Evolutionary conservation across 2,113 vertebrate genomes (phyloP), one percentile per base, ranked within the genome.

Genomic region (Salminus brasiliensis): DNA sequence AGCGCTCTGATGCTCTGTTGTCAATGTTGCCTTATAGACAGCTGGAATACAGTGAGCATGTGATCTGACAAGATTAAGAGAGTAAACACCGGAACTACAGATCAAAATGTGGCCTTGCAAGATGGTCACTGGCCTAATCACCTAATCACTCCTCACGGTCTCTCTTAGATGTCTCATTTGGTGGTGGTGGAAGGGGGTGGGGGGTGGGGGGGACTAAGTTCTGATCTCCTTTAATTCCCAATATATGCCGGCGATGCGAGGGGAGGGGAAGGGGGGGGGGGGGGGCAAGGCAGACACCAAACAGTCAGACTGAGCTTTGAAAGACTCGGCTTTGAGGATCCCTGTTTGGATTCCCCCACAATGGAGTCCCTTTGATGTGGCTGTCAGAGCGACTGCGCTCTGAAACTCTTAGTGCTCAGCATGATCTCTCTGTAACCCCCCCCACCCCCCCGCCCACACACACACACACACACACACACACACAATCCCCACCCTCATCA

Each of bases 301-400:
- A 74, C 18, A 73, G 71, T 49, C 34, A 43, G 27, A 27, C 45
- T 53, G 75, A 55, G 79, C 78, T 77, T 82, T 70, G 71, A 78
- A 79, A 62, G 10, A 55, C 8, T 69, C 41, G 43, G 74, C 67
- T 83, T 83, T 81, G 55, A 69, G 60, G 78, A 84, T 80, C 74
- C 68, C 29, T 57, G 74, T 77, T 81, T 84, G 41, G 81, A 83
- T 78, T 78, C 80, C 80, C 72, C 80, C 74, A 82, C 78, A 72
- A 57, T 76, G 68, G 10, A 57, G 71, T 68, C 78, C 70, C 78
- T 84, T 65, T 85, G 74, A 86, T 84, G 82, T 74, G 53, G 73
- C 76, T 76, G 16, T 4, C 83, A 69, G 59, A 78, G 79, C 78
- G 53, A 60, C 47, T 55, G 79, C 73, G 41, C 41, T 81, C 74